Evolutionary conservation across 23 tunicate genomes (phyloP).

Genomic region (Aplidium turbinatum): DNA sequence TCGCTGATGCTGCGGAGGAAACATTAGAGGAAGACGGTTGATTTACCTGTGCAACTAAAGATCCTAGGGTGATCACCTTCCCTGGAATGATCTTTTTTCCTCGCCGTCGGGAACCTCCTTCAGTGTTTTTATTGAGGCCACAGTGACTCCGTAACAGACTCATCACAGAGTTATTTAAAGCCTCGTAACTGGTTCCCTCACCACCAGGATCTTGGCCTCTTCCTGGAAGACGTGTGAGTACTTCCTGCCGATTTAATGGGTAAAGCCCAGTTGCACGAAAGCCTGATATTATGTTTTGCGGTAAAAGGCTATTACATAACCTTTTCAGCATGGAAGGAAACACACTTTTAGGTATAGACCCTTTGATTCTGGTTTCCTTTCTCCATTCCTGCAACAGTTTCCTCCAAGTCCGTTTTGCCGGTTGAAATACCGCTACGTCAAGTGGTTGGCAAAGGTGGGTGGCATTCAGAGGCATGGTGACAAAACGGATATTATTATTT

Average conservation of each 20-base stretch:
- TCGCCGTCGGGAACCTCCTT: constrained; percentile 5
- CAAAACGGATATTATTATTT: constrained; percentile 8
- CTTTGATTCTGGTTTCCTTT: constrained; percentile 12
- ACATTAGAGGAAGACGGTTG: too few relatives aligned
- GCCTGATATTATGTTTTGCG: constrained; percentile 6
- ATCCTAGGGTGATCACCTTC: neutral
- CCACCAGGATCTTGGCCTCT: constrained; percentile 16
- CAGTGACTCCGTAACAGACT: constrained; percentile 2
- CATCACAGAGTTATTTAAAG: constrained; percentile 8
- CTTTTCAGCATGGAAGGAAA: constrained; percentile 7
- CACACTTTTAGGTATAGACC: neutral
- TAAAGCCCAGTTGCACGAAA: constrained; percentile 5
- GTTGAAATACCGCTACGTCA: constrained; percentile 24
- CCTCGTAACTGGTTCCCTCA: constrained; percentile 2
- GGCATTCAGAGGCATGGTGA: constrained; percentile 7
- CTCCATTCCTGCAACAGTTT: constrained; percentile 1
- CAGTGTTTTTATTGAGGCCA: neutral
- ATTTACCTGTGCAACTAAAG: too few relatives aligned
- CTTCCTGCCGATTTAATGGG: constrained; percentile 1
- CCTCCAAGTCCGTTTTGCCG: constrained; percentile 3
- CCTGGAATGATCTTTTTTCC: constrained; percentile 10
- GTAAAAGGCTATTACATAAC: neutral
- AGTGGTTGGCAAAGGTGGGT: constrained; percentile 28
- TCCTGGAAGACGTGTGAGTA: neutral
- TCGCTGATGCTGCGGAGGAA: too few relatives aligned